Evolutionary conservation across 2,888 invertebrate species (phyloP), one percentile per base, ranked within the genome.

Genomic region (Pterobdella sp.): DNA sequence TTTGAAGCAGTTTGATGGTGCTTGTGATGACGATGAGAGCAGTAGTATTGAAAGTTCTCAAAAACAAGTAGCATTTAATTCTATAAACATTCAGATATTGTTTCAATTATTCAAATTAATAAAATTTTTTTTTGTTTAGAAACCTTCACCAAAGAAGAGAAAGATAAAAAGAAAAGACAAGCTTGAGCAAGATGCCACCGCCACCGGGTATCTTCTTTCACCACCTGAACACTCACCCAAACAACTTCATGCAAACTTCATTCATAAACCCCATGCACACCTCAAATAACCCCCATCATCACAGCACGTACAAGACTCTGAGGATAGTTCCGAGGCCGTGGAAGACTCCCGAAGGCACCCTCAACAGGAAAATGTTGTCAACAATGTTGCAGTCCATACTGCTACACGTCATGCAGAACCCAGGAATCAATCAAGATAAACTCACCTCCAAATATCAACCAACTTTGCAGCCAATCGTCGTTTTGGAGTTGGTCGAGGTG

Each of bases 341-440:
- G 92, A 87, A 89, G 73, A 87, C 88, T 75, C 87, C 91, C 0
- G 89, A 91, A 82, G 91, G 91, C 1, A 85, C 87, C 0, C 80
- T 91, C 14, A 90, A 91, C 83, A 85, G 87, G 18, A 85, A 88
- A 31, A 87, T 89, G 1, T 84, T 91, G 37, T 88, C 89, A 78
- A 87, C 88, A 73, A 88, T 90, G 88, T 79, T 91, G 73, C 88
- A 88, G 66, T 86, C 88, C 14, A 81, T 91, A 73, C 82, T 91
- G 73, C 86, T 88, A 1, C 66, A 89, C 78, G 87, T 90, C 74
- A 85, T 90, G 79, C 84, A 87, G 32, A 85, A 87, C 77, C 89
- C 89, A 0, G 89, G 88, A 0, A 84, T 87, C 72, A 84, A 85
- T 1, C 81, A 89, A 36, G 79, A 83, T 2, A 83, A 83, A 37